These are phyloP conservation scores for Galbula dea DNA, from an alignment of 2,113 vertebrate species.

Conservation along the genomic window DNA sequence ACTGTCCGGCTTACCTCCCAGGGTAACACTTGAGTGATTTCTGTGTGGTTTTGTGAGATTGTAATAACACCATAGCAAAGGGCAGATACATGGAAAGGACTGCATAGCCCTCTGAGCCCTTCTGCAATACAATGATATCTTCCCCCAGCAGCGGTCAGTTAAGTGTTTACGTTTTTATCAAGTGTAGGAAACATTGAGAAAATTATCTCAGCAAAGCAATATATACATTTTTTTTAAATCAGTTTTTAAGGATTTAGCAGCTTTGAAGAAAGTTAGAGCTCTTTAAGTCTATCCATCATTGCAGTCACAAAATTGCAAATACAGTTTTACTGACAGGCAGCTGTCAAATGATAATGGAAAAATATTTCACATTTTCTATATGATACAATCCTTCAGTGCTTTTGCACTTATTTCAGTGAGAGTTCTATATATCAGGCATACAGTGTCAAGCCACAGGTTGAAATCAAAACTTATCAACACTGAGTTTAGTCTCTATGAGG, in stretches of 20 bases:
- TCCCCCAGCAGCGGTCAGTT: neutral
- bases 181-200: neutral
- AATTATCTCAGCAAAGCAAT: neutral
- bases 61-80: neutral
- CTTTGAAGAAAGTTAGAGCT: neutral
- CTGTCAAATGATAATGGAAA: neutral
- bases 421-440: neutral
- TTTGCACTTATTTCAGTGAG: neutral
- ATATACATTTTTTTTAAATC: neutral
- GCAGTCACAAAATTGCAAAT: neutral
- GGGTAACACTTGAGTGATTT: neutral
- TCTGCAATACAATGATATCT: neutral
- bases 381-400: neutral
- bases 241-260: neutral
- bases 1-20: neutral
- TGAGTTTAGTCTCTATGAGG: neutral
- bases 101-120: neutral
- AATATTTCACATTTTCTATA: neutral
- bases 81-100: neutral
- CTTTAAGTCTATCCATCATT: neutral
- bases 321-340: neutral
- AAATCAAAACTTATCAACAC: neutral
- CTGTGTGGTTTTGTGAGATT: neutral
- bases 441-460: neutral
- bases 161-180: neutral